Percentiles rank a stretch among this genome's conserved stretches.
Evolutionary conservation across 2,113 vertebrate genomes (phyloP).

Genomic region (Eublepharis macularius): DNA sequence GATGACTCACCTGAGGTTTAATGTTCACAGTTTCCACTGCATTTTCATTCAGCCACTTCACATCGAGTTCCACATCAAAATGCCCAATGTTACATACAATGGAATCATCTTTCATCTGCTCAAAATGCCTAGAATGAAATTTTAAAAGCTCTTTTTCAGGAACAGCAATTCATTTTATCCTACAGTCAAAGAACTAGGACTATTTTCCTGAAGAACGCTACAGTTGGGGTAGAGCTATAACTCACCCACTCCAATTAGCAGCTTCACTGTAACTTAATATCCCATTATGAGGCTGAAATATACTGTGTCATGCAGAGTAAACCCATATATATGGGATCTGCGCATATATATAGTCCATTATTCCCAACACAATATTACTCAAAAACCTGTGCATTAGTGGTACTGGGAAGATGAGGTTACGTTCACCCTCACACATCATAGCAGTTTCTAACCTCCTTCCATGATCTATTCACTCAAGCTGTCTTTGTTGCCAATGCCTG

Average conservation of each 20-base stretch:
- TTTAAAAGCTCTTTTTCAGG: neutral
- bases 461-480: neutral
- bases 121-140: conserved; percentile 85
- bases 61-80: conserved; percentile 96
- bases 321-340: too few relatives aligned
- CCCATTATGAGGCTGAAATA: neutral
- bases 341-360: too few relatives aligned
- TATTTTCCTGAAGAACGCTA: neutral
- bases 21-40: conserved; percentile 87
- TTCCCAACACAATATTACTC: neutral
- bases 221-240: neutral
- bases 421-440: neutral
- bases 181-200: neutral
- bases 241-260: neutral
- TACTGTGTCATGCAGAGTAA: neutral
- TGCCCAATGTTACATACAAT: conserved; percentile 98
- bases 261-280: neutral
- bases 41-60: conserved; percentile 90
- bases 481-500: neutral
- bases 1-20: conserved; percentile 89
- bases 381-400: neutral
- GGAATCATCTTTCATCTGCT: conserved; percentile 95
- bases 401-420: neutral
- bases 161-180: accelerated
- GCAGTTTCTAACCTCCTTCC: neutral